phyloP scores from a whole-genome alignment of 2,113 vertebrate species.

The Electrona antarctica region DNA sequence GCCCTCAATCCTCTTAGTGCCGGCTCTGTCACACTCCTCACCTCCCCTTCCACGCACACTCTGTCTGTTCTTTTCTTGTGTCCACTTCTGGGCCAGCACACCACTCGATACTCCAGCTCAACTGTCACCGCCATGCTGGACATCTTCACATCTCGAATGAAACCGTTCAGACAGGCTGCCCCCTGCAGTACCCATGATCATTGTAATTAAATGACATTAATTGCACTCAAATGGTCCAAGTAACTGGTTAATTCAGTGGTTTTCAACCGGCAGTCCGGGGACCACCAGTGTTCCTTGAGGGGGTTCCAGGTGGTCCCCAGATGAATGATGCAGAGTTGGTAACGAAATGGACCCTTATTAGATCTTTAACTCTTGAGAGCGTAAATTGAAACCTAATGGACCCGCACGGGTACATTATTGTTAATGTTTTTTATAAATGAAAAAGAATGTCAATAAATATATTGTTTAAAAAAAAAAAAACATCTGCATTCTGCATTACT shows the following conservation, averaged over 20 bases:
- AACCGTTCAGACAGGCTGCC: not conserved
- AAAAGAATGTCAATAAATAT: no score
- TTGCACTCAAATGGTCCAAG: not conserved
- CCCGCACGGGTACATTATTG: no score
- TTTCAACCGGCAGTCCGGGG: no score
- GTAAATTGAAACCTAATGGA: no score
- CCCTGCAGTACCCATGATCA: not conserved
- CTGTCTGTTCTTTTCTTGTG: no score
- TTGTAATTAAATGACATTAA: not conserved
- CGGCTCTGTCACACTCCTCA: conserved; percentile 34
- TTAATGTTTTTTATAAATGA: not conserved
- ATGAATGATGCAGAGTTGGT: no score
- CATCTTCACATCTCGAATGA: conserved; percentile 8
- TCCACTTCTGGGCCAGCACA: not conserved
- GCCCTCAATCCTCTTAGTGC: conserved; percentile 59
- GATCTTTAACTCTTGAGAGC: no score
- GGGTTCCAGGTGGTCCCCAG: no score
- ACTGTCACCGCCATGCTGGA: conserved; percentile 30
- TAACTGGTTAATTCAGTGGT: not conserved
- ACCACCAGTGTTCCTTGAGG: no score
- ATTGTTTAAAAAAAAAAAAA: no score
- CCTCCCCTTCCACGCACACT: conserved; percentile 2
- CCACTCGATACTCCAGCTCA: conserved; percentile 39
- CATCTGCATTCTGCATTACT: no score
- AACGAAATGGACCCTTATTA: no score